phyloP scores from a whole-genome alignment of 2,113 vertebrate genomes.

The Gnathonemus longibarbis region DNA sequence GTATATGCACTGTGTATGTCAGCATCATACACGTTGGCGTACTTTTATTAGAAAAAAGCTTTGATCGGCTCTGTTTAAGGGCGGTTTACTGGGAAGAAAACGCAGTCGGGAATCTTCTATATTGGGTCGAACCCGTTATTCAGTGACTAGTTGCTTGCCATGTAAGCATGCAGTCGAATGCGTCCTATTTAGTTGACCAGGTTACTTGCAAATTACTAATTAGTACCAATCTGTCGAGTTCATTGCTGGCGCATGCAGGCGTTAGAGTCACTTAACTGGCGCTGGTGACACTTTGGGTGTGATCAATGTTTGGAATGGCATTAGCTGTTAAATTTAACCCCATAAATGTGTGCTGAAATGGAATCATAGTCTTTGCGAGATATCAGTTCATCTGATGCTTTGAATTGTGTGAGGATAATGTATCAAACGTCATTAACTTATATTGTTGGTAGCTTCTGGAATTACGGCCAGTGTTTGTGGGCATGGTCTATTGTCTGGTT shows the following conservation, averaged over 20 bases:
- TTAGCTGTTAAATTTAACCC: neutral
- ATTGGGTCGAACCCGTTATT: neutral
- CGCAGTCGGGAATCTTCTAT: neutral
- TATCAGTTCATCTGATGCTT: neutral
- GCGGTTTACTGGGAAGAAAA: neutral
- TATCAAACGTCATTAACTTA: neutral
- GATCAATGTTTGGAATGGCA: neutral
- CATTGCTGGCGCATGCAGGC: neutral
- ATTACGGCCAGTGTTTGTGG: neutral
- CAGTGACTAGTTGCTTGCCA: neutral
- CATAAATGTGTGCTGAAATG: neutral
- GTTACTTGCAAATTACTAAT: neutral
- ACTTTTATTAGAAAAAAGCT: neutral
- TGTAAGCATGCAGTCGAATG: neutral
- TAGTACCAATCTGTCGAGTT: neutral
- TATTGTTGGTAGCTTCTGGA: neutral
- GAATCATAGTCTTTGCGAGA: neutral
- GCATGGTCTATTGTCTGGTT: neutral
- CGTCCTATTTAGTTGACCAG: neutral
- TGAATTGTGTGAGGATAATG: neutral
- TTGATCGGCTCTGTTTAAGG: neutral
- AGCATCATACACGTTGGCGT: neutral
- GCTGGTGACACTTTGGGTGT: constrained; percentile 16
- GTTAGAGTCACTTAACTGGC: neutral
- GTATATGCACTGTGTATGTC: neutral